Evolutionary conservation across 1,140 invertebrate genomes (phyloP).

Genomic region (Drosophila suzukii): DNA sequence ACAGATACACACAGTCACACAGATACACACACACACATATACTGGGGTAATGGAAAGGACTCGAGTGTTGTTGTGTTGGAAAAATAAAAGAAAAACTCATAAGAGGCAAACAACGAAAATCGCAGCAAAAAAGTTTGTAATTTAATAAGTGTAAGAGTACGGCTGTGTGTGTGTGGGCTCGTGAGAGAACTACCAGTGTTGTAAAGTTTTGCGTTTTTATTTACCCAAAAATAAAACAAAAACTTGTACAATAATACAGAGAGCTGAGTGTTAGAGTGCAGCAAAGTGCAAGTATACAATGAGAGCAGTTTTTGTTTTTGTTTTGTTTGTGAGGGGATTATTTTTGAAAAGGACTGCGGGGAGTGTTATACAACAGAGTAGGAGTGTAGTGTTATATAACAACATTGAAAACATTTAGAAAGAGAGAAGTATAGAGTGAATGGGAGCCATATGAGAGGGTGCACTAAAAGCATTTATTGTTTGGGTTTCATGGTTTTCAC

Average conservation of each 20-base stretch:
- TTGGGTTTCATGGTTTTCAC: conserved; percentile 49
- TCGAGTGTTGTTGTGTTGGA: conserved; percentile 17
- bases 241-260: conserved; percentile 40
- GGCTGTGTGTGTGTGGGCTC: conserved; percentile 16
- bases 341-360: conserved; percentile 9
- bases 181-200: conserved; percentile 44
- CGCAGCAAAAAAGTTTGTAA: conserved; percentile 69
- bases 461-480: conserved; percentile 62
- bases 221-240: conserved; percentile 45
- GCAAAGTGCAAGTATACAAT: conserved; percentile 40
- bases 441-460: conserved; percentile 12
- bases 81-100: conserved; percentile 44
- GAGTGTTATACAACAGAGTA: conserved; percentile 39
- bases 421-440: conserved; percentile 1
- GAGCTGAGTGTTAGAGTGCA: conserved; percentile 45
- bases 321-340: conserved; percentile 28
- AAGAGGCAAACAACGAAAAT: conserved; percentile 54
- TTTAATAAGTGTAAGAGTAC: conserved; percentile 50
- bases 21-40: conserved; percentile 18
- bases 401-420: conserved; percentile 27
- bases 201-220: conserved; percentile 48
- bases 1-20: conserved; percentile 14
- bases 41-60: conserved; percentile 22
- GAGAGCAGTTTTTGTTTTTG: conserved; percentile 22
- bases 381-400: conserved; percentile 40